Conservation (phyloP, 2,888 invertebrate species). For the Campoletis raptor region DNA sequence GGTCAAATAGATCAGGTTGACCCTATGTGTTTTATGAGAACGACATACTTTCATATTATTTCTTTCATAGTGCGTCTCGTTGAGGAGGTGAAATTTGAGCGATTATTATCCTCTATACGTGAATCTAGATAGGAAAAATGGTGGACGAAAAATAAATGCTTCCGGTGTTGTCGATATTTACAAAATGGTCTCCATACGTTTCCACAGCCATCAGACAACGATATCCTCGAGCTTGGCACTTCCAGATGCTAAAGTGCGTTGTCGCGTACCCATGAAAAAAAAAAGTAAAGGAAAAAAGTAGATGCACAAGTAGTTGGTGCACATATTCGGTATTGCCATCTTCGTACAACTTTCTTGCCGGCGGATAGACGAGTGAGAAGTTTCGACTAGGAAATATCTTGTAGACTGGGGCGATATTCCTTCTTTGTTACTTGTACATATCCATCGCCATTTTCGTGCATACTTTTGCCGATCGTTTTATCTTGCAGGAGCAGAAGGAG, state of each 20-base stretch:
- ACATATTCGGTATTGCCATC: slow-evolving; percentile 19
- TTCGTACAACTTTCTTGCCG: slow-evolving; percentile 48
- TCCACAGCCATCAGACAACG: background rate
- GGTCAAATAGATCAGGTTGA: background rate
- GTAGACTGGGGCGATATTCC: slow-evolving; percentile 42
- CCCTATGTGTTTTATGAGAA: background rate
- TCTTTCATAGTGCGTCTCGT: background rate
- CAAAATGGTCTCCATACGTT: slow-evolving; percentile 11
- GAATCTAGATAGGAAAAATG: background rate
- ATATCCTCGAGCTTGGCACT: background rate
- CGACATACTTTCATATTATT: background rate
- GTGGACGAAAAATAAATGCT: background rate
- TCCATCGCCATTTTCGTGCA: slow-evolving; percentile 29
- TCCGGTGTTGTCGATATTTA: slow-evolving; percentile 1
- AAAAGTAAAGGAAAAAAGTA: background rate
- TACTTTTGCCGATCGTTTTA: slow-evolving; percentile 20
- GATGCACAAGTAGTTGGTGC: background rate
- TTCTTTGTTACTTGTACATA: slow-evolving; percentile 20
- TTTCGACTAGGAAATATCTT: slow-evolving; percentile 41
- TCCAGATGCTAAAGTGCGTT: slow-evolving; percentile 46
- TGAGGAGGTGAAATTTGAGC: background rate
- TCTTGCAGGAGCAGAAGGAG: slow-evolving; percentile 21
- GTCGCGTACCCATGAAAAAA: slow-evolving; percentile 28
- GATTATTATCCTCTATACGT: background rate
- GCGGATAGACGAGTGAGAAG: slow-evolving; percentile 51